phyloP scores from a whole-genome alignment of 2,888 invertebrate species.

The Lepidocyrtinus sp. region DNA sequence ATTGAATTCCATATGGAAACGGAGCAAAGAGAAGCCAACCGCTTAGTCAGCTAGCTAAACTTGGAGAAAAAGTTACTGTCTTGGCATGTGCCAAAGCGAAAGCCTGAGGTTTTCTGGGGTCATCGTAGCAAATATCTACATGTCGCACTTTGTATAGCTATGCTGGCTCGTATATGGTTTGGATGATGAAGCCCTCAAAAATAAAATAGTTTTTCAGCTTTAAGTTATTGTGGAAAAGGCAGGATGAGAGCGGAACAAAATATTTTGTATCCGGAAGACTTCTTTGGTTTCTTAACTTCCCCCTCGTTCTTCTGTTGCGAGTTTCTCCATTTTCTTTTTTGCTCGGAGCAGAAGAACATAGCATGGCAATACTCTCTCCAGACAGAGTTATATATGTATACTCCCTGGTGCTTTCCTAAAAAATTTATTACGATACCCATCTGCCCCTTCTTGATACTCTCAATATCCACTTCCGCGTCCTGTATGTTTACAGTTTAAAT shows the following conservation, averaged over 20 bases:
- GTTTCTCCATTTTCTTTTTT: constrained; percentile 6
- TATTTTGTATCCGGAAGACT: constrained; percentile 61
- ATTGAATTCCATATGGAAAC: constrained; percentile 44
- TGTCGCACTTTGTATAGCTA: too few relatives aligned
- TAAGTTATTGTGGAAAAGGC: neutral
- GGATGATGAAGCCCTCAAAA: constrained; percentile 7
- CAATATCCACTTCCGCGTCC: constrained; percentile 43
- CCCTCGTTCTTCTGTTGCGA: constrained; percentile 16
- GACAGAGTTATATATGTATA: neutral
- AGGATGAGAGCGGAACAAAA: constrained; percentile 54
- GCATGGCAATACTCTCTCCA: neutral
- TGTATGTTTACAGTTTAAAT: constrained; percentile 41
- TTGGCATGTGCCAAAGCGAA: neutral
- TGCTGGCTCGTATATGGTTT: neutral
- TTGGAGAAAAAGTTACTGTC: neutral
- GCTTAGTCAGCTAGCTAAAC: constrained; percentile 45
- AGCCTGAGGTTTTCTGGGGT: neutral
- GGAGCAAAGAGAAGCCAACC: constrained; percentile 1
- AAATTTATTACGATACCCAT: constrained; percentile 59
- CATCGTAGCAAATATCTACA: too few relatives aligned
- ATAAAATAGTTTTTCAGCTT: neutral
- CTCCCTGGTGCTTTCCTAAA: constrained; percentile 53
- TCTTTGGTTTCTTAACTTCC: constrained; percentile 61
- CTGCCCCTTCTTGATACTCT: constrained; percentile 59
- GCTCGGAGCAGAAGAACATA: neutral